phyloP scores from a whole-genome alignment of 2,113 vertebrate species.

The Xiphophorus couchianus region DNA sequence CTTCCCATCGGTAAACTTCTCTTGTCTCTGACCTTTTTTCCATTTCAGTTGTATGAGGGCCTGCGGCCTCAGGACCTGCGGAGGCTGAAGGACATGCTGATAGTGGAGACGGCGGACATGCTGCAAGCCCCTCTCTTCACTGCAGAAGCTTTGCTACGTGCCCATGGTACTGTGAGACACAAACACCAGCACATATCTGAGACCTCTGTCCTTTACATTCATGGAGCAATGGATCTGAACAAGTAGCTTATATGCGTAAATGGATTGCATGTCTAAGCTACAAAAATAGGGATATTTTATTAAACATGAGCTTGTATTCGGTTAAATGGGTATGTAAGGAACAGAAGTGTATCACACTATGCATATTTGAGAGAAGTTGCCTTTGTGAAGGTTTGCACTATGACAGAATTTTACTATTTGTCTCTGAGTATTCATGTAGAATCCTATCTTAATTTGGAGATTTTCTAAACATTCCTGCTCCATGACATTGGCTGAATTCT shows the following conservation, averaged over 20 bases:
- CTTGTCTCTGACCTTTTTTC: constrained; percentile 6
- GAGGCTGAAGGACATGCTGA: constrained; percentile 96
- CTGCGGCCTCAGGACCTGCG: constrained; percentile 93
- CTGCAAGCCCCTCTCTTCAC: constrained; percentile 96
- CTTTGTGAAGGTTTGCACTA: too few species aligned
- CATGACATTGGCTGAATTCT: too few species aligned
- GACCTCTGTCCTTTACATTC: neutral
- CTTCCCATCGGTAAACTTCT: constrained; percentile 8
- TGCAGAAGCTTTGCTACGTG: constrained; percentile 94
- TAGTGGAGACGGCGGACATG: constrained; percentile 99
- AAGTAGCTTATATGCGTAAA: neutral
- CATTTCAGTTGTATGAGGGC: constrained; percentile 88
- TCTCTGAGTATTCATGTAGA: too few species aligned
- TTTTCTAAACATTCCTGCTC: too few species aligned
- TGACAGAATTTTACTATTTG: too few species aligned
- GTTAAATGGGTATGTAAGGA: too few species aligned
- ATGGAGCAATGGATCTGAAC: neutral
- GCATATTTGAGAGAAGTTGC: too few species aligned
- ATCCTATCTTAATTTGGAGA: too few species aligned
- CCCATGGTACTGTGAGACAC: constrained; percentile 85
- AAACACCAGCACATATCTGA: constrained; percentile 1
- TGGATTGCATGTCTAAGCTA: neutral
- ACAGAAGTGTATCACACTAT: too few species aligned
- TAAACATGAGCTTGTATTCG: neutral
- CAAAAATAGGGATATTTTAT: neutral